Evolutionary conservation across 2,797 vertebrate species (phyloP).

Genomic region (Pangasius mekongensis): DNA sequence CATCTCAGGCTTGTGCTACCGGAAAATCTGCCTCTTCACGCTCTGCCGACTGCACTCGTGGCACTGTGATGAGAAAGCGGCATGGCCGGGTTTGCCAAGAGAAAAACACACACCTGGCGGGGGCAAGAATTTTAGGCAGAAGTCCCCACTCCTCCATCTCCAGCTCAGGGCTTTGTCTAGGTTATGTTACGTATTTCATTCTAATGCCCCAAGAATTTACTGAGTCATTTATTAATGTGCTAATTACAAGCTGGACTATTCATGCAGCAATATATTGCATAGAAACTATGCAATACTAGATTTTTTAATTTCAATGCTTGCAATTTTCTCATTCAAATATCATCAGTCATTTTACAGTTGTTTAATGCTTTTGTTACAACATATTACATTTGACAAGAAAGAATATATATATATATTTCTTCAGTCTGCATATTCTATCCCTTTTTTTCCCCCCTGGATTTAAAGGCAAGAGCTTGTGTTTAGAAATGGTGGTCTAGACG

Average conservation of each 20-base stretch:
- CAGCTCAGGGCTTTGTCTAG: conserved; percentile 17
- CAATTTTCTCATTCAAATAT: background rate
- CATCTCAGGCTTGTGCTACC: conserved; percentile 90
- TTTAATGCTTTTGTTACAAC: background rate
- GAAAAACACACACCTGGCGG: conserved; percentile 60
- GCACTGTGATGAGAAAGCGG: conserved; percentile 63
- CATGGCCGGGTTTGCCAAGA: conserved; percentile 63
- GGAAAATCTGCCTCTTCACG: conserved; percentile 94
- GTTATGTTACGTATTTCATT: background rate
- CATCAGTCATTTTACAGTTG: background rate
- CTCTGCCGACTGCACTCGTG: conserved; percentile 78
- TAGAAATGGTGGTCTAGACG: background rate
- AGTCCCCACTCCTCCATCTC: conserved; percentile 32
- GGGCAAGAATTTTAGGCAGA: conserved; percentile 37
- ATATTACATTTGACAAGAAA: background rate
- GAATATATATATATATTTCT: background rate
- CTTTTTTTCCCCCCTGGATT: background rate
- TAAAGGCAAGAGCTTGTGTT: background rate
- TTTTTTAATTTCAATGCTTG: background rate
- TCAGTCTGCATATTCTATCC: background rate
- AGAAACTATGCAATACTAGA: background rate
- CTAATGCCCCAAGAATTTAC: background rate
- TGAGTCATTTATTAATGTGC: background rate
- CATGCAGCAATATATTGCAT: background rate
- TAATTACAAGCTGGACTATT: background rate